These are phyloP conservation scores for Ceratina calcarata DNA, from an alignment of 1,140 invertebrate species.

Conservation along the genomic window DNA sequence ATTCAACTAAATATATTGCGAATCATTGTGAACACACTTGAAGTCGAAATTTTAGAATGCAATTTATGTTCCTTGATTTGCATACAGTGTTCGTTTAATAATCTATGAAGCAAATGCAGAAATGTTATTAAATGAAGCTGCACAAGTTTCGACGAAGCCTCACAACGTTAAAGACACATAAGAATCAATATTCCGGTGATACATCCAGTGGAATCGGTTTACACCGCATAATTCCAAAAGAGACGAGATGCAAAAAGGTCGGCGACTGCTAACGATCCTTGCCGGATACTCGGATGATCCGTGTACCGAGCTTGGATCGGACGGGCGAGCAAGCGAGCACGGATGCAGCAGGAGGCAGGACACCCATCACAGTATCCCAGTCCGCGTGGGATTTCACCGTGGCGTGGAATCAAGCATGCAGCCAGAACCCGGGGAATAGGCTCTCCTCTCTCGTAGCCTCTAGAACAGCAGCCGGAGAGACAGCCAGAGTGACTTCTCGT, in stretches of 20 bases:
- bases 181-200: too few relatives aligned
- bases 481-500: constrained; percentile 73
- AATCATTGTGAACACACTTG: too few relatives aligned
- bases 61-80: too few relatives aligned
- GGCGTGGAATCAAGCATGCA: constrained; percentile 65
- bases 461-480: constrained; percentile 24
- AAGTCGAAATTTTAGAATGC: too few relatives aligned
- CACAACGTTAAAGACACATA: too few relatives aligned
- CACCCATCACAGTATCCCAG: constrained; percentile 54
- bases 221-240: too few relatives aligned
- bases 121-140: too few relatives aligned
- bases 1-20: too few relatives aligned
- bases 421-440: constrained; percentile 29
- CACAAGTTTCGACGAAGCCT: too few relatives aligned
- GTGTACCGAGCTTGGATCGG: not conserved
- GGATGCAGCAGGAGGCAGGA: constrained; percentile 50
- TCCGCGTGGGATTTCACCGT: constrained; percentile 60
- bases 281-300: constrained; percentile 17
- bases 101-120: too few relatives aligned
- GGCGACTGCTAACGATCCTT: constrained; percentile 6
- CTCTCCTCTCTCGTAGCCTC: not conserved
- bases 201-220: too few relatives aligned
- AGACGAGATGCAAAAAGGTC: not conserved
- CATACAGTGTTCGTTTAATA: too few relatives aligned
- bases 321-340: not conserved